A percentile compares a stretch with the other conserved stretches of the same genome.
These are phyloP conservation scores for Tympanoctomys barrerae DNA, from an alignment of 2,797 vertebrate genomes.

Conservation along the genomic window DNA sequence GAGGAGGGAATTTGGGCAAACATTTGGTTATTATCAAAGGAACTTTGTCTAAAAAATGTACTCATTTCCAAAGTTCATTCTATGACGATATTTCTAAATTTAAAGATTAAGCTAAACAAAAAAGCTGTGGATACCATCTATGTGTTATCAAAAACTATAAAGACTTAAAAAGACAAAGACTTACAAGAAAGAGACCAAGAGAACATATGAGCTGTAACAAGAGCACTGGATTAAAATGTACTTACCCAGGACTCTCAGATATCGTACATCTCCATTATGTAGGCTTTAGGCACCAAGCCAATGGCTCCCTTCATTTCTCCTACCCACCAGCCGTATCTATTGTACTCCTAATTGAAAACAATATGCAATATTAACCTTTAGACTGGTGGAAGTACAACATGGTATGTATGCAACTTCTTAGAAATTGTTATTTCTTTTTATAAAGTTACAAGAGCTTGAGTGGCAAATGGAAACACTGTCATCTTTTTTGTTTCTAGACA, in stretches of 20 bases:
- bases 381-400: constrained; percentile 88
- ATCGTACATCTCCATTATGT: constrained; percentile 96
- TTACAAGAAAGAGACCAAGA: constrained; percentile 89
- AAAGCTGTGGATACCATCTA: constrained; percentile 80
- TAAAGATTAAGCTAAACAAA: constrained; percentile 71
- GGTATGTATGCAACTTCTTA: constrained; percentile 88
- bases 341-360: constrained; percentile 95
- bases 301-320: constrained; percentile 97
- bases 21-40: constrained; percentile 66
- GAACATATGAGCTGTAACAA: constrained; percentile 91
- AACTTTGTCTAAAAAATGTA: constrained; percentile 76
- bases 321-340: constrained; percentile 98
- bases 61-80: constrained; percentile 82
- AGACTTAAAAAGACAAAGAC: constrained; percentile 89
- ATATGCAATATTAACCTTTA: constrained; percentile 92
- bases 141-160: constrained; percentile 88
- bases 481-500: constrained; percentile 83
- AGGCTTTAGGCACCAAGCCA: constrained; percentile 98
- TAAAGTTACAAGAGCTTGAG: constrained; percentile 86
- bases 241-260: constrained; percentile 93
- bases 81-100: constrained; percentile 82
- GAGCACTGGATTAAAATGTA: constrained; percentile 93
- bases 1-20: background rate
- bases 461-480: constrained; percentile 86
- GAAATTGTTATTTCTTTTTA: constrained; percentile 87